Base-by-base conservation (phyloP, 2,888 invertebrate species). In the Drosophila mercatorum region DNA sequence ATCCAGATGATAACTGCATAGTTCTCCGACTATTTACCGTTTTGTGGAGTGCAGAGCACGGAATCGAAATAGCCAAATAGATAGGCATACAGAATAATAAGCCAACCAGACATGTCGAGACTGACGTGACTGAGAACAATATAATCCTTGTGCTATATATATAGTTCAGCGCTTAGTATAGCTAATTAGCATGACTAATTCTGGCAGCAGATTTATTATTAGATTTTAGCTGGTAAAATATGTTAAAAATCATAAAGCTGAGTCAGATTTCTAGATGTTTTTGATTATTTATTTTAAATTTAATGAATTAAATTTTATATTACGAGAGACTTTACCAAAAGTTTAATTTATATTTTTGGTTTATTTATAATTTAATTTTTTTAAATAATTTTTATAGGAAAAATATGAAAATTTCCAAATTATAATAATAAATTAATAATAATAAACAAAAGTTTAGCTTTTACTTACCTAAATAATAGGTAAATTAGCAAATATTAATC, bases 1-100 rank as follows among this genome's bases (percentile, higher is more conserved):
- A 44, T 1, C 17, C 31, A 8, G 41, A 36, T 22, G 14, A 22
- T 14, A 8, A 34, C n/a, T 1, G 2, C 22, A 22, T 22, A 26
- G 22, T n/a, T 12, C 34, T 31, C 14, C 22, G 10, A 10, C 4
- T 55, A 67, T 51, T 75, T 57, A 75, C 72, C 71, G 61, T 53
- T 58, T 34, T 60, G 46, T 4, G 22, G 4, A 26, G 31, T 34
- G 8, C 22, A n/a, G 8, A 47, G 12, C 44, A 7, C 38, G 34
- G 52, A 3, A 31, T 26, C 17, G 12, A 52, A 14, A 38, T 1
- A n/a, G n/a, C 26, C 51, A 26, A 56, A 31, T 3, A 66, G 7
- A 47, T 12, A 36, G 38, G 11, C 34, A n/a, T 68, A 11, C 3
- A 38, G 8, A 44, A 56, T 5, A 10, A 56, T n/a, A 0, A 55